Evolutionary conservation across 2,888 invertebrate species (phyloP), one percentile per base, ranked within the genome.

Genomic region (Catocala nupta): DNA sequence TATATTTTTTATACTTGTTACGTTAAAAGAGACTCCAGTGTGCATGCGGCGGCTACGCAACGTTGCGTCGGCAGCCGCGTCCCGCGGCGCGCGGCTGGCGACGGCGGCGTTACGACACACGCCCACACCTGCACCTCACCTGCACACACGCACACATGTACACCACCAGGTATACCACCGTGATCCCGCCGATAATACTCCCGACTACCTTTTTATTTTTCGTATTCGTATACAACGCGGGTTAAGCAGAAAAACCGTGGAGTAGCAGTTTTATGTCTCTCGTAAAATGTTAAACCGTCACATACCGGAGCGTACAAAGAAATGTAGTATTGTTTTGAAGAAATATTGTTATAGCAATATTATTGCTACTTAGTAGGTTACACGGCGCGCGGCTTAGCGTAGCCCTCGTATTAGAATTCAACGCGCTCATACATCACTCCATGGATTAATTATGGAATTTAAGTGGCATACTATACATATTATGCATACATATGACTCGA

Each of bases 61-160:
- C 85, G 84, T 82, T 88, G 89, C 88, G 89, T 86, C 85, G 72
- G 76, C 68, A 69, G 81, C 69, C 71, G 77, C 80, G 69, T 81
- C 73, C 70, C 80, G 78, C 80, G 78, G 82, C 76, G 80, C 70
- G 77, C 80, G 69, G 81, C 73, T 70, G 79, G 78, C 25, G 81
- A 78, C 76, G 65, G 80, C 78, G 77, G 70, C 77, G 84, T 93
- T 92, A 90, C 93, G 87, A 90, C 91, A 92, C 83, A 90, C 90
- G 80, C 91, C 82, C 81, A 90, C 90, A 86, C 70, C 70, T 66
- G 70, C 81, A 79, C 57, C 63, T 71, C 77, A 81, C 80, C 76
- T 78, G 68, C 72, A 73, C 77, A 70, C 80, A 73, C 67, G 67
- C 75, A 61, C 81, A 80, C 68, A 70, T 67, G 64, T 64, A 68